Conservation (phyloP, 2,113 vertebrate species). For the Mobula hypostoma region DNA sequence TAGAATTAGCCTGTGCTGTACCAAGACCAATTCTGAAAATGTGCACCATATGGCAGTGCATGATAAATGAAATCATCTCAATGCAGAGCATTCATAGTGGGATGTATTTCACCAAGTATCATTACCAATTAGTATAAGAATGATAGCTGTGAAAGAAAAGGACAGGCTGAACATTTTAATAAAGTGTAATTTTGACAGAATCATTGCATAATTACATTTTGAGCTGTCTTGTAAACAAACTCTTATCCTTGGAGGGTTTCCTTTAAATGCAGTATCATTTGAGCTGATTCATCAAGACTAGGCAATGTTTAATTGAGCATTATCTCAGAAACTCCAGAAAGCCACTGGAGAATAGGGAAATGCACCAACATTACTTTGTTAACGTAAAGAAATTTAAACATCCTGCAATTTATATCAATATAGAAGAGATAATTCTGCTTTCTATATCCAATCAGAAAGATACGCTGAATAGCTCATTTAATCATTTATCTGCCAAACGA, state of each 20-base stretch:
- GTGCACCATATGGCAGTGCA: constrained; percentile 6
- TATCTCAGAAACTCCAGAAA: background rate
- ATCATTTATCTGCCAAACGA: background rate
- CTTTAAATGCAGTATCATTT: background rate
- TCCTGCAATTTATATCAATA: background rate
- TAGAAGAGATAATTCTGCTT: background rate
- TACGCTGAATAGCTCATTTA: background rate
- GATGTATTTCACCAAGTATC: constrained; percentile 13
- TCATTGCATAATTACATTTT: background rate
- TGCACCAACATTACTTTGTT: too few species aligned
- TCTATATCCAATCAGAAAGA: background rate
- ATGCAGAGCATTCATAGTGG: background rate
- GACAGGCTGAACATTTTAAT: constrained; percentile 11
- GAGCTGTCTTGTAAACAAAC: background rate
- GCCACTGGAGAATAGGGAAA: background rate
- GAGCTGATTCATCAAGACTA: background rate
- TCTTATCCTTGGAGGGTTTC: background rate
- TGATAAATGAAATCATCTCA: constrained; percentile 25
- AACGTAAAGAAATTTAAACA: background rate
- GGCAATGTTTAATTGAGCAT: background rate
- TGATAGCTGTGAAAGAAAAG: background rate
- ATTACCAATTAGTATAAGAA: constrained; percentile 15
- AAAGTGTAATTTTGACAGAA: background rate
- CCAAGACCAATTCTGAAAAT: constrained; percentile 8
- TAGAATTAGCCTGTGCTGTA: constrained; percentile 3